These are phyloP conservation scores for Centropus unirufus DNA, from an alignment of 2,113 vertebrate species.

Conservation along the genomic window DNA sequence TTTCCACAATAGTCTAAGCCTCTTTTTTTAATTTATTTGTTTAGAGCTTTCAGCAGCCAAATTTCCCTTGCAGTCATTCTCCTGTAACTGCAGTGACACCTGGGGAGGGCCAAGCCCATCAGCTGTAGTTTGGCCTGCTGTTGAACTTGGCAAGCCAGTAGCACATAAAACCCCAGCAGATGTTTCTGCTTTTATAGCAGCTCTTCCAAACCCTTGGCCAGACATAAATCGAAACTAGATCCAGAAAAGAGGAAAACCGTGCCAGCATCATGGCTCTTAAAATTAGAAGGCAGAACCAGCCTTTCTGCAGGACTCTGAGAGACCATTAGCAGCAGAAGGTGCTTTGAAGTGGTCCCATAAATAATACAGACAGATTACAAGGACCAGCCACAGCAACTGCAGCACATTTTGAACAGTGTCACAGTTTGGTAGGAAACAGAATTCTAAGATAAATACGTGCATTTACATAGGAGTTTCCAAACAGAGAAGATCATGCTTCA, in stretches of 20 bases:
- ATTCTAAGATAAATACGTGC: background rate
- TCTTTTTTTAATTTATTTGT: background rate
- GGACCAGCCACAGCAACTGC: background rate
- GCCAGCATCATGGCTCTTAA: slow-evolving; percentile 41
- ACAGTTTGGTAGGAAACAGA: background rate
- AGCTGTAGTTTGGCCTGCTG: slow-evolving; percentile 25
- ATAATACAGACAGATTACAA: background rate
- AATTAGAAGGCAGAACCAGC: slow-evolving; percentile 42
- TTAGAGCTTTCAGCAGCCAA: background rate
- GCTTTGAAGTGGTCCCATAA: background rate
- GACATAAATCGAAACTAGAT: slow-evolving; percentile 36
- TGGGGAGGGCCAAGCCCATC: background rate
- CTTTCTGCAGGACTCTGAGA: slow-evolving; percentile 2
- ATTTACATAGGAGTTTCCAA: slow-evolving; percentile 28
- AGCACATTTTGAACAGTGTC: background rate
- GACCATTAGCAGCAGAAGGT: slow-evolving; percentile 15
- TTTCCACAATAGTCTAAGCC: background rate
- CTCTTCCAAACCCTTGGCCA: slow-evolving; percentile 32
- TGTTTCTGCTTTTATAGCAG: slow-evolving; percentile 38
- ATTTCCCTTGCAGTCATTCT: background rate
- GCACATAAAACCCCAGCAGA: slow-evolving; percentile 4
- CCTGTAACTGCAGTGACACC: slow-evolving; percentile 42
- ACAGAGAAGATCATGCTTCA: background rate
- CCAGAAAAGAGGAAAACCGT: slow-evolving; percentile 20
- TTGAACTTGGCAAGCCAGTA: slow-evolving; percentile 14